Percentiles rank a stretch among this genome's conserved stretches.
Evolutionary conservation across 2,888 invertebrate species (phyloP).

Genomic region (Leptarthrus brevirostris): DNA sequence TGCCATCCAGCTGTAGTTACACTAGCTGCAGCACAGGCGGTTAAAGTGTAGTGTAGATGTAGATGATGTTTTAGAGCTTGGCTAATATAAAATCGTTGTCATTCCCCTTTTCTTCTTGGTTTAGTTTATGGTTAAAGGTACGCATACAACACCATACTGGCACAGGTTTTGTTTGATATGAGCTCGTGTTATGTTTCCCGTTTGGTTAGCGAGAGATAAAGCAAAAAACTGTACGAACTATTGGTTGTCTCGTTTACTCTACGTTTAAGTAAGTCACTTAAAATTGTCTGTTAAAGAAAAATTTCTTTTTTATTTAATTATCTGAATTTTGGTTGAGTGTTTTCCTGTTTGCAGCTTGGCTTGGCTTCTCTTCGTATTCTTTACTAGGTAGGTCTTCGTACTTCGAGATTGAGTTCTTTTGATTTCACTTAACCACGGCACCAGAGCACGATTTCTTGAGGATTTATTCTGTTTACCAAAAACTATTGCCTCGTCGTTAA

Average conservation of each 20-base stretch:
- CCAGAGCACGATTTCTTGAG: no score
- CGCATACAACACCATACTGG: no score
- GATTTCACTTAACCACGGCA: no score
- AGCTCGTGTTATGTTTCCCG: no score
- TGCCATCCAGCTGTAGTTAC: neutral
- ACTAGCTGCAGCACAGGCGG: neutral
- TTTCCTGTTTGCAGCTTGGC: neutral
- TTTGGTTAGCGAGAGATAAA: no score
- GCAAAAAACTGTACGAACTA: neutral
- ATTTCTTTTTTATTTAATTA: conserved; percentile 9
- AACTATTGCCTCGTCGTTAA: neutral
- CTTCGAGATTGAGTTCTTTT: no score
- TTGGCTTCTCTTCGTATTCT: neutral
- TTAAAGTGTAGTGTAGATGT: neutral
- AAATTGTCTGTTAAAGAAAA: conserved; percentile 35
- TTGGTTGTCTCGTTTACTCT: conserved; percentile 39
- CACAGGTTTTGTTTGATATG: no score
- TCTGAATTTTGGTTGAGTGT: conserved; percentile 4
- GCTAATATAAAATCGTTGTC: neutral
- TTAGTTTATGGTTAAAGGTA: no score
- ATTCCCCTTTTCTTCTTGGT: neutral
- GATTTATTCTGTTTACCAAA: no score
- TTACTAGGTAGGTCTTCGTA: no score
- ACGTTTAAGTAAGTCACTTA: conserved; percentile 38
- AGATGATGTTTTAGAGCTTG: neutral